phyloP scores from a whole-genome alignment of 1,140 invertebrate species.

The Sipha flava region DNA sequence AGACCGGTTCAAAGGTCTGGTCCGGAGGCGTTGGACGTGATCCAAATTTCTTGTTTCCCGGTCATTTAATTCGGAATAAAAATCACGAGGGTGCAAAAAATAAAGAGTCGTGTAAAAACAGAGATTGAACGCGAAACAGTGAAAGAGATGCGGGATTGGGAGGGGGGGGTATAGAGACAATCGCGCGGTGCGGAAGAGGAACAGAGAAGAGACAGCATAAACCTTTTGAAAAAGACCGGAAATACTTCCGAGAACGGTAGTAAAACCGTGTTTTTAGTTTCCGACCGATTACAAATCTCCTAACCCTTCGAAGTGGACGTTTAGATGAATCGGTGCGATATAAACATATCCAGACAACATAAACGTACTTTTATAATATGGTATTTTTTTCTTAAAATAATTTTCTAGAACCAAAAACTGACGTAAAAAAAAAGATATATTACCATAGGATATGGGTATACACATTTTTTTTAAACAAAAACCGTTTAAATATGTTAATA shows the following conservation, averaged over 20 bases:
- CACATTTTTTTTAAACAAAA: too few species aligned
- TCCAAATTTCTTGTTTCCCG: slow-evolving; percentile 6
- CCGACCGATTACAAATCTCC: neutral
- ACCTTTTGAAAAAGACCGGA: slow-evolving; percentile 12
- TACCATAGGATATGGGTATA: too few species aligned
- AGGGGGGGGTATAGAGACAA: too few species aligned
- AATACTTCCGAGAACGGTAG: slow-evolving; percentile 9
- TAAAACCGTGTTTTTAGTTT: slow-evolving; percentile 23
- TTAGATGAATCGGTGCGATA: neutral
- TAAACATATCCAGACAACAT: neutral
- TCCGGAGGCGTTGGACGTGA: neutral
- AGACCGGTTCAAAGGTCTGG: slow-evolving; percentile 24
- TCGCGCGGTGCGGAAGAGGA: too few species aligned
- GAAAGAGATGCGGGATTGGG: too few species aligned
- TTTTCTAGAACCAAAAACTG: too few species aligned
- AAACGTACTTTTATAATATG: too few species aligned
- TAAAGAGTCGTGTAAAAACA: neutral
- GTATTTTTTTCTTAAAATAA: too few species aligned
- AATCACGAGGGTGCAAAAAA: slow-evolving; percentile 8
- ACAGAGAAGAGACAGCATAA: neutral
- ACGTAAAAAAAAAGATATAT: too few species aligned
- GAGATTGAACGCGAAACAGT: neutral
- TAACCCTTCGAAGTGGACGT: neutral
- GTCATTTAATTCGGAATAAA: neutral
- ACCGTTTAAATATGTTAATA: too few species aligned